Percentiles rank a stretch among this genome's conserved stretches.
Evolutionary conservation across 2,113 vertebrate genomes (phyloP).

Genomic region (Oxygymnocypris stewartii): DNA sequence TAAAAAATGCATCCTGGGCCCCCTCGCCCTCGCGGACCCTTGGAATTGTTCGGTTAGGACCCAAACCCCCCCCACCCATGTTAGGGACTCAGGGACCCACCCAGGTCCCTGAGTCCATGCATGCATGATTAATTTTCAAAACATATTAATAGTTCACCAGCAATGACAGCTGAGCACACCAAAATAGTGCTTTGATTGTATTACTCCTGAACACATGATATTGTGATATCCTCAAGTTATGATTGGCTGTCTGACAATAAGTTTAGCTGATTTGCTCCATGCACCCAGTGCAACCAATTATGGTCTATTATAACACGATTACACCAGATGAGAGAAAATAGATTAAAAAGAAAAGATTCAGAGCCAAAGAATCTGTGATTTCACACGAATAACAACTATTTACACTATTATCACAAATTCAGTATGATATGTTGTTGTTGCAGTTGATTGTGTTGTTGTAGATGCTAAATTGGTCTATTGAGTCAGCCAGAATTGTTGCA

Average conservation of each 20-base stretch:
- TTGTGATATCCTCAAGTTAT: background rate
- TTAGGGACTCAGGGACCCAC: no score
- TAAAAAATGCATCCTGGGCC: no score
- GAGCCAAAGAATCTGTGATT: background rate
- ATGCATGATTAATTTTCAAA: background rate
- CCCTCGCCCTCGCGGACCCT: no score
- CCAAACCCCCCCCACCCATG: no score
- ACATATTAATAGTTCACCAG: background rate
- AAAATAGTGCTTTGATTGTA: background rate
- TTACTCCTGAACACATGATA: background rate
- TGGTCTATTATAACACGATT: background rate
- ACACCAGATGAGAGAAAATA: background rate
- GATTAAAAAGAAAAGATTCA: background rate
- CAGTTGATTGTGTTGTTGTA: conserved; percentile 29
- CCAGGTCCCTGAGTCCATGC: background rate
- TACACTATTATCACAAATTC: background rate
- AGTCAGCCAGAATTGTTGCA: conserved; percentile 48
- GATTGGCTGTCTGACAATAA: background rate
- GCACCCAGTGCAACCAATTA: background rate
- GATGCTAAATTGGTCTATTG: conserved; percentile 28
- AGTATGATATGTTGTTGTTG: background rate
- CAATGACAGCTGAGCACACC: background rate
- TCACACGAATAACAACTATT: background rate
- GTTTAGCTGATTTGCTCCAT: background rate
- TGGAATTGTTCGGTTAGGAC: no score